phyloP scores from a whole-genome alignment of 2,797 vertebrate genomes.

The Acanthornis magna region DNA sequence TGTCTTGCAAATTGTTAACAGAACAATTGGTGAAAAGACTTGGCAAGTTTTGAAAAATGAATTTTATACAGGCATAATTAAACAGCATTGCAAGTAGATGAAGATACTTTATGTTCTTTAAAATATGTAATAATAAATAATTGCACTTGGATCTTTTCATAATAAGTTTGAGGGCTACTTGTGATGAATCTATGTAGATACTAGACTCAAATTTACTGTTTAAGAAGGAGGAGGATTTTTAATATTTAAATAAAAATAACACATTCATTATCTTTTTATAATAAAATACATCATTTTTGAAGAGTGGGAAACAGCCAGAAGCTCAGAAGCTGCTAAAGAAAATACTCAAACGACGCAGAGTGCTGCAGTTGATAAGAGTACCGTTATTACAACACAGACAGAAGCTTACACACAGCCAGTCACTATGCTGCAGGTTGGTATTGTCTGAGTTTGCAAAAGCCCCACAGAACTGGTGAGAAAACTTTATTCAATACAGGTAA shows the following conservation, averaged over 20 bases:
- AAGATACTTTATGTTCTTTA: neutral
- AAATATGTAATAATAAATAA: neutral
- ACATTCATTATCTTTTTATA: neutral
- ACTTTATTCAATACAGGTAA: neutral
- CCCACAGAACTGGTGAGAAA: neutral
- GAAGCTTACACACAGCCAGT: slow-evolving; percentile 91
- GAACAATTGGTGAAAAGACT: neutral
- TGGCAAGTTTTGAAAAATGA: neutral
- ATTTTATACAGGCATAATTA: neutral
- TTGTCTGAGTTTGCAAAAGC: neutral
- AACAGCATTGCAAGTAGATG: neutral
- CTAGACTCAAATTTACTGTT: neutral
- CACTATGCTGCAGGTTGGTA: slow-evolving; percentile 92
- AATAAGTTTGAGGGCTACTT: neutral
- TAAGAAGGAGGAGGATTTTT: neutral
- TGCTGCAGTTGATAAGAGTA: slow-evolving; percentile 76
- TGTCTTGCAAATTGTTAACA: neutral
- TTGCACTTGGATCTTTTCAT: neutral
- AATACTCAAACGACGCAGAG: slow-evolving; percentile 74
- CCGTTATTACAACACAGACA: slow-evolving; percentile 80
- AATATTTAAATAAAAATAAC: neutral
- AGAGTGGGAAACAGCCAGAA: slow-evolving; percentile 96
- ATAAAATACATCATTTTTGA: slow-evolving; percentile 38
- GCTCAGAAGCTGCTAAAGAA: slow-evolving; percentile 86
- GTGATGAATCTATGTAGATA: neutral